Percentiles rank a stretch among this genome's conserved stretches.
phyloP scores from a whole-genome alignment of 2,113 vertebrate species.

The Pollimyrus isidori region DNA sequence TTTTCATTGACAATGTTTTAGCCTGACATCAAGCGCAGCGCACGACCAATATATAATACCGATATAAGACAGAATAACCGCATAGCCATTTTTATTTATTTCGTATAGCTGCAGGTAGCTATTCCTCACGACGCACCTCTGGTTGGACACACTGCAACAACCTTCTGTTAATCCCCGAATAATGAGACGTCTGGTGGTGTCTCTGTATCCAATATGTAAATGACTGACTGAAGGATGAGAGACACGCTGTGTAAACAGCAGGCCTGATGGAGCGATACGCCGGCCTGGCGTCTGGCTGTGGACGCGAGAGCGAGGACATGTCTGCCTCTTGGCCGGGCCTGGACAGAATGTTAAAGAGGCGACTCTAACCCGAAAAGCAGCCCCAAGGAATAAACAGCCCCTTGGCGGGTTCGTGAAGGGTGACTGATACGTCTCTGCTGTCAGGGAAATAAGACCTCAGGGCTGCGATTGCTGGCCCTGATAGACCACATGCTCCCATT shows the following conservation, averaged over 20 bases:
- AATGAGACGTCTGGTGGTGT: slow-evolving; percentile 42
- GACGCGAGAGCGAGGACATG: neutral
- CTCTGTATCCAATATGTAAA: slow-evolving; percentile 48
- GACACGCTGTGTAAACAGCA: neutral
- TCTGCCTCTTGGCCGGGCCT: neutral
- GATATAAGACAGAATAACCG: neutral
- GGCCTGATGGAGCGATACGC: neutral
- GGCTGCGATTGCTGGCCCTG: neutral
- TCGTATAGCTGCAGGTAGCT: neutral
- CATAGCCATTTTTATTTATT: neutral
- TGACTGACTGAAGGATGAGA: slow-evolving; percentile 37
- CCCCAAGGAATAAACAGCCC: neutral
- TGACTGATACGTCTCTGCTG: neutral
- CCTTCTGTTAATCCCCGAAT: slow-evolving; percentile 32
- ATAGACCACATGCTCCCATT: neutral
- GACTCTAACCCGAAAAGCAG: neutral
- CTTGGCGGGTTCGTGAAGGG: neutral
- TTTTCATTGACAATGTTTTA: neutral
- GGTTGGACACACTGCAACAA: slow-evolving; percentile 24
- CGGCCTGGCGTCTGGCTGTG: neutral
- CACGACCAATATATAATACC: neutral
- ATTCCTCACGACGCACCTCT: neutral
- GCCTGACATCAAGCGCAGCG: neutral
- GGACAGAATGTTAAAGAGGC: neutral
- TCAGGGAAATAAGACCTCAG: neutral